phyloP scores from a whole-genome alignment of 1,140 invertebrate genomes.

The Drosophila murphyi region DNA sequence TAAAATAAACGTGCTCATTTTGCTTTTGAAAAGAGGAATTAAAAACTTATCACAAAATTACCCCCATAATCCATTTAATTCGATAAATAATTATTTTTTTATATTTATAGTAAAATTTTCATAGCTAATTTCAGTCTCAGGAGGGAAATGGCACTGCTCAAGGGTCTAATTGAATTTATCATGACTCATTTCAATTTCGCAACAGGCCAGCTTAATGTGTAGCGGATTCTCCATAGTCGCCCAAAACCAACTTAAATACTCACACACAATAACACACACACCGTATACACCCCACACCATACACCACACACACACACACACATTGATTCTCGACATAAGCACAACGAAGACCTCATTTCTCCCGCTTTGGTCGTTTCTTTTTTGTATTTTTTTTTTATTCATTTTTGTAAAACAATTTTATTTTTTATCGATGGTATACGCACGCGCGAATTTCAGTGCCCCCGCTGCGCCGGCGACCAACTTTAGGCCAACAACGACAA shows the following conservation, averaged over 20 bases:
- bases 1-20: too few relatives aligned
- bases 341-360: slow-evolving; percentile 74
- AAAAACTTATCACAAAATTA: not conserved
- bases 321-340: slow-evolving; percentile 19
- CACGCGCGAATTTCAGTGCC: slow-evolving; percentile 80
- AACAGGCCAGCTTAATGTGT: slow-evolving; percentile 34
- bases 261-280: slow-evolving; percentile 34
- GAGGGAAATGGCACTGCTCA: not conserved
- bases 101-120: not conserved
- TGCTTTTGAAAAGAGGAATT: too few relatives aligned
- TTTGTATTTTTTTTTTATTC: slow-evolving; percentile 18
- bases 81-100: not conserved
- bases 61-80: not conserved
- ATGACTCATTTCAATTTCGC: slow-evolving; percentile 56
- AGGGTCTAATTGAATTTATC: slow-evolving; percentile 15
- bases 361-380: slow-evolving; percentile 64
- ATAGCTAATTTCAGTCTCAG: not conserved
- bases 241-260: slow-evolving; percentile 47
- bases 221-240: slow-evolving; percentile 60
- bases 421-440: slow-evolving; percentile 81
- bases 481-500: slow-evolving; percentile 57
- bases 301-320: slow-evolving; percentile 16
- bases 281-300: not conserved
- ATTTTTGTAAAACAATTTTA: slow-evolving; percentile 78
- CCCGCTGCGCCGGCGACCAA: slow-evolving; percentile 69